Conservation (phyloP, 2,888 invertebrate species). For the Dryocosmus kuriphilus region DNA sequence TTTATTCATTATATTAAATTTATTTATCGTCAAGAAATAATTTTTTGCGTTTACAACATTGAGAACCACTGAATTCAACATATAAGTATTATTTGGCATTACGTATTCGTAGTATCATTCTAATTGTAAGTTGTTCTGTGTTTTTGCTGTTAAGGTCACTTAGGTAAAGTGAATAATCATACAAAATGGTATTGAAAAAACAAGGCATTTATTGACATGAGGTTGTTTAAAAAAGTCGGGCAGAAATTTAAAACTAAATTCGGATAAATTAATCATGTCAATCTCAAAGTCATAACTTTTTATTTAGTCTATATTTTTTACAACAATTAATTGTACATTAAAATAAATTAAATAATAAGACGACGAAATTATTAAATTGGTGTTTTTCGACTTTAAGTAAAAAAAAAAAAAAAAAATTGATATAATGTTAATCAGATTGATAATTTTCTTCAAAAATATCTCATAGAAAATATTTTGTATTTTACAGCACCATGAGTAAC, state of each 20-base stretch:
- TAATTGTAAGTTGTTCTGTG: not conserved
- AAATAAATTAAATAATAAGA: no score
- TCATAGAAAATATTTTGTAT: not conserved
- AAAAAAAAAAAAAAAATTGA: no score
- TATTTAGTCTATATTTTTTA: not conserved
- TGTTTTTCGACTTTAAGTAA: no score
- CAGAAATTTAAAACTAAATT: no score
- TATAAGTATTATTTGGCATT: not conserved
- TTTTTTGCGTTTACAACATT: no score
- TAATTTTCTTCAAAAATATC: not conserved
- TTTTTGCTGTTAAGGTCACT: not conserved
- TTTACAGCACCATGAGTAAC: constrained; percentile 33
- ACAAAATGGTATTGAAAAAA: not conserved
- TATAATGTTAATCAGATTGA: not conserved
- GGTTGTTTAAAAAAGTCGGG: no score
- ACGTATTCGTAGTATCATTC: not conserved
- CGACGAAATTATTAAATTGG: no score
- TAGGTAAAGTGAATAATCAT: not conserved
- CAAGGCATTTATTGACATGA: no score
- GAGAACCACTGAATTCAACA: not conserved
- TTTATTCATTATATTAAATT: no score
- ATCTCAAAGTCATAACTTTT: not conserved
- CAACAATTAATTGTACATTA: no score
- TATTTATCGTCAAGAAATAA: no score
- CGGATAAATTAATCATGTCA: no score